These are phyloP conservation scores for Lasioglossum villosulum DNA, from an alignment of 2,888 invertebrate species.

Conservation along the genomic window DNA sequence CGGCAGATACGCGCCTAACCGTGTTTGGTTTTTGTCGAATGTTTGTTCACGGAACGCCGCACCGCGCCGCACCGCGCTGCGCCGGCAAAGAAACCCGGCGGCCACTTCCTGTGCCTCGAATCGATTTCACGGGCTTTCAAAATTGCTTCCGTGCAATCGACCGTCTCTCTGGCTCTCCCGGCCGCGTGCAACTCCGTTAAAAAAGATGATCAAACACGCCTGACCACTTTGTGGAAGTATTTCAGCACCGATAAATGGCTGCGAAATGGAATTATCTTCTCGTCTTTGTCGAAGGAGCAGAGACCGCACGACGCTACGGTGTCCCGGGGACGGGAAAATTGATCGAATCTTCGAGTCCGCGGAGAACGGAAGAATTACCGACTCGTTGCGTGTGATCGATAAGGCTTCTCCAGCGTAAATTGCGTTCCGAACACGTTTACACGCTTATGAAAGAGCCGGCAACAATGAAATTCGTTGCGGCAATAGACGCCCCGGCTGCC, in stretches of 20 bases:
- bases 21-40: slow-evolving; percentile 34
- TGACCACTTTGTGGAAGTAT: background rate
- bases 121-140: slow-evolving; percentile 47
- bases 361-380: slow-evolving; percentile 37
- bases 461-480: slow-evolving; percentile 58
- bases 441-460: slow-evolving; percentile 40
- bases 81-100: slow-evolving; percentile 45
- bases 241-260: background rate
- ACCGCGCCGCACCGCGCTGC: slow-evolving; percentile 2
- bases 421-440: slow-evolving; percentile 32
- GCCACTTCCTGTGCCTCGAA: slow-evolving; percentile 29
- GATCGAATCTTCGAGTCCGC: slow-evolving; percentile 27
- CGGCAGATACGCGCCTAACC: background rate
- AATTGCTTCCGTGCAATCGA: slow-evolving; percentile 18
- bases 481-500: slow-evolving; percentile 25
- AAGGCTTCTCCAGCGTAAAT: slow-evolving; percentile 16
- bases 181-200: background rate
- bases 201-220: background rate
- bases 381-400: slow-evolving; percentile 52
- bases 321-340: background rate
- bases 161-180: background rate
- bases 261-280: background rate
- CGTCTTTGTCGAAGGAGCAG: background rate
- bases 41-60: slow-evolving; percentile 41
- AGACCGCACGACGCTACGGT: background rate